Conservation (phyloP, 2,888 invertebrate species). For the Protonemura montana region DNA sequence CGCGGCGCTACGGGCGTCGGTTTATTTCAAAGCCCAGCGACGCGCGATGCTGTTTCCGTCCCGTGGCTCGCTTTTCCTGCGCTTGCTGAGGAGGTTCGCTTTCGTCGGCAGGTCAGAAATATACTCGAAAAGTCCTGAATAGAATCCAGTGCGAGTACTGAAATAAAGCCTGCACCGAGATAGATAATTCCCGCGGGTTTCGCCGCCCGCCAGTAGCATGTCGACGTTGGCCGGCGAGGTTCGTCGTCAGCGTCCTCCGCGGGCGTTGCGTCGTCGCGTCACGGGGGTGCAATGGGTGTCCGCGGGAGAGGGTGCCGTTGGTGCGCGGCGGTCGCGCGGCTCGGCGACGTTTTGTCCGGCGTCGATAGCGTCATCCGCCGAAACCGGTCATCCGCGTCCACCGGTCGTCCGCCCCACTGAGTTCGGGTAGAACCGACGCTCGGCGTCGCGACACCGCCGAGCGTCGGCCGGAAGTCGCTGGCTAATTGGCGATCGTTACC, state of each 20-base stretch:
- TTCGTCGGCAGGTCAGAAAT: constrained; percentile 45
- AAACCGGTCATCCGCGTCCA: background rate
- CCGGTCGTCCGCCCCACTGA: no score
- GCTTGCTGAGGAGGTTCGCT: background rate
- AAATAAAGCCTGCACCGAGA: constrained; percentile 45
- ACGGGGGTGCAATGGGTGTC: constrained; percentile 52
- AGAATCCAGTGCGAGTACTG: constrained; percentile 45
- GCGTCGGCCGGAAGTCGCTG: background rate
- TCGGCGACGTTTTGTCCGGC: background rate
- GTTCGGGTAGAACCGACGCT: no score
- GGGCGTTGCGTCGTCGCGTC: constrained; percentile 55
- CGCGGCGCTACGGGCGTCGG: background rate
- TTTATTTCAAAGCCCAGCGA: constrained; percentile 7
- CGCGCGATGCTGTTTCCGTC: constrained; percentile 35
- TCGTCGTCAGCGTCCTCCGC: constrained; percentile 54
- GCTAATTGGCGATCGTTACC: background rate
- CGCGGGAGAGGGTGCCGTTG: constrained; percentile 50
- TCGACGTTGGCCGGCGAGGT: constrained; percentile 53
- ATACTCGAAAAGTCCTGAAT: constrained; percentile 47
- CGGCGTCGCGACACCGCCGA: background rate
- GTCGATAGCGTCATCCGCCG: background rate
- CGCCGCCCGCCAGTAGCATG: constrained; percentile 36
- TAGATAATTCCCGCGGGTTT: constrained; percentile 33
- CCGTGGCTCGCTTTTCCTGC: background rate
- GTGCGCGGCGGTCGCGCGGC: background rate